Evolutionary conservation across 2,113 vertebrate species (phyloP).

Genomic region (Oostethus manadensis): DNA sequence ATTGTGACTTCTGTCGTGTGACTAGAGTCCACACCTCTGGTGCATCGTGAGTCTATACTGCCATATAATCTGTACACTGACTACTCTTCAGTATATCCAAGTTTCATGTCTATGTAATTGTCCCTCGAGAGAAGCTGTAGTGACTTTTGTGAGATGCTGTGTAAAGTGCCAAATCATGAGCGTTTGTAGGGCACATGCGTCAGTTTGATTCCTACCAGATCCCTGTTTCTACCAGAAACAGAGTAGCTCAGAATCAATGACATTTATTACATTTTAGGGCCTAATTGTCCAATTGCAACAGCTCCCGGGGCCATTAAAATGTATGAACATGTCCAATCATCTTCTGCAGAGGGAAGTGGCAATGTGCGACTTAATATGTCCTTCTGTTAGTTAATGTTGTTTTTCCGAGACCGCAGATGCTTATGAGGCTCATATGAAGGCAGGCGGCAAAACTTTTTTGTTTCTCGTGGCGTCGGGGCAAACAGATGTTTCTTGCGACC

Average conservation of each 20-base stretch:
- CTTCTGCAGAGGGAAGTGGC: constrained; percentile 12
- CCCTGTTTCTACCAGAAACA: background rate
- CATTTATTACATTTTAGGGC: constrained; percentile 1
- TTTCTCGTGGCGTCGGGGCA: constrained; percentile 9
- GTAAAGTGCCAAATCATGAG: too few species aligned
- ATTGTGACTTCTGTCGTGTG: too few species aligned
- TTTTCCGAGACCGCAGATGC: constrained; percentile 6
- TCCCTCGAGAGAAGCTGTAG: too few species aligned
- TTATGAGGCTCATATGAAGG: constrained; percentile 7
- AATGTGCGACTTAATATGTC: constrained; percentile 1
- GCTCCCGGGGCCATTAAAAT: background rate
- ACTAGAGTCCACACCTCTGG: too few species aligned
- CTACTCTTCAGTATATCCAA: too few species aligned
- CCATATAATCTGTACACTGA: too few species aligned
- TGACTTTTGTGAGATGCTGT: too few species aligned
- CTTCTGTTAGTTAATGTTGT: constrained; percentile 9
- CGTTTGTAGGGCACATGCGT: too few species aligned
- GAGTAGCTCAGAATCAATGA: background rate
- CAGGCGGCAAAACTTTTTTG: background rate
- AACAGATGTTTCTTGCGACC: constrained; percentile 16
- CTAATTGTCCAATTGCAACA: background rate
- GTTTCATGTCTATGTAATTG: too few species aligned
- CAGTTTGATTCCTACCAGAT: background rate
- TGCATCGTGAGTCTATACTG: too few species aligned
- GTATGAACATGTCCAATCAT: constrained; percentile 4